Conservation (phyloP, 2,113 vertebrate species). For the Struthidea cinerea region DNA sequence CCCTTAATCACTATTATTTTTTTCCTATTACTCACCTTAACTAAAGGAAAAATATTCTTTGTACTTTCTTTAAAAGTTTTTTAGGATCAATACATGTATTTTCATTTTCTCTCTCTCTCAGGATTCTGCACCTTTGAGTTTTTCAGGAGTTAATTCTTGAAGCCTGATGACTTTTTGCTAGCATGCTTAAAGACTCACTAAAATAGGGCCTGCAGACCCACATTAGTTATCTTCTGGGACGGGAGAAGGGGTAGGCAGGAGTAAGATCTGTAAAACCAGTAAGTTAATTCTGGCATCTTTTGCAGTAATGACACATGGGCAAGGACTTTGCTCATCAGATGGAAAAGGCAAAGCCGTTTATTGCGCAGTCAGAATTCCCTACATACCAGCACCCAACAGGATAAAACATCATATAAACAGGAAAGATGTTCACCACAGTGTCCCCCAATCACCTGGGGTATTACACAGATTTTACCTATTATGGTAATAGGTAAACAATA, state of each 20-base stretch:
- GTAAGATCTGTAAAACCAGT: neutral
- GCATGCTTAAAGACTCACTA: neutral
- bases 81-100: neutral
- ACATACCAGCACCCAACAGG: too few species aligned
- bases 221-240: neutral
- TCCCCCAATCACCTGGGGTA: too few species aligned
- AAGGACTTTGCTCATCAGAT: too few species aligned
- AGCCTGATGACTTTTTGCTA: neutral
- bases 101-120: neutral
- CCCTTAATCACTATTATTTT: neutral
- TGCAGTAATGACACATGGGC: too few species aligned
- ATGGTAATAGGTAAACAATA: too few species aligned
- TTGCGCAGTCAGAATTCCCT: too few species aligned
- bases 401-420: too few species aligned
- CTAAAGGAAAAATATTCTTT: neutral
- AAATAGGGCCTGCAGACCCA: neutral
- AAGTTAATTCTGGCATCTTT: neutral
- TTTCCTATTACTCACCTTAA: neutral
- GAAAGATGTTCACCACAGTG: too few species aligned
- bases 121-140: neutral
- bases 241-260: neutral
- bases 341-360: too few species aligned
- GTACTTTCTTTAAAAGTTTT: neutral
- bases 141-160: neutral
- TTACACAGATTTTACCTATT: too few species aligned